A percentile compares a stretch with the other conserved stretches of the same genome.
Conservation (phyloP, 2,797 vertebrate genomes). For the Oreochromis mossambicus region DNA sequence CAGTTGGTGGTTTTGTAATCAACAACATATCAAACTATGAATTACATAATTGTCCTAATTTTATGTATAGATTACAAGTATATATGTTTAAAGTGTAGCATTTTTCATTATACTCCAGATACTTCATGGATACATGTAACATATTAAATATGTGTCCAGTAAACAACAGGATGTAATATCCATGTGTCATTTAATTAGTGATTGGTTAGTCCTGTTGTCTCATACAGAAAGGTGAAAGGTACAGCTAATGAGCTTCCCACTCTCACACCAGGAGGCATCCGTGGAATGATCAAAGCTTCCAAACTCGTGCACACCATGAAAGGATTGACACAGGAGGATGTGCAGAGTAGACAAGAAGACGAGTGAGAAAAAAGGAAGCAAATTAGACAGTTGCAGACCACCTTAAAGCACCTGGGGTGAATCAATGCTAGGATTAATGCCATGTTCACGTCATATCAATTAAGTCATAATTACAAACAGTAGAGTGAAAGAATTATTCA, state of each 20-base stretch:
- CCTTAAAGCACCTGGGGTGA: slow-evolving; percentile 27
- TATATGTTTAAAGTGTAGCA: background rate
- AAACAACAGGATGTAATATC: background rate
- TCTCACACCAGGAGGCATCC: slow-evolving; percentile 25
- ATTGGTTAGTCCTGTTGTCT: slow-evolving; percentile 28
- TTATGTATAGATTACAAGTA: background rate
- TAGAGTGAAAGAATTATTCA: background rate
- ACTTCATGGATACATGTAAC: background rate
- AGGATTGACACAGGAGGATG: slow-evolving; percentile 14
- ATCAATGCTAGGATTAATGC: slow-evolving; percentile 15
- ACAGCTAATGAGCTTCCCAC: slow-evolving; percentile 59
- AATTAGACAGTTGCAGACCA: slow-evolving; percentile 40
- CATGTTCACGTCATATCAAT: background rate
- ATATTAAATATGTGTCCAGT: background rate
- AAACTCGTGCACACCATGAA: background rate
- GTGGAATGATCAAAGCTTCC: slow-evolving; percentile 57
- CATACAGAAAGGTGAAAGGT: slow-evolving; percentile 36
- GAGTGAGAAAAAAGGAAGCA: slow-evolving; percentile 17
- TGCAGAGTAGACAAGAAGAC: slow-evolving; percentile 19
- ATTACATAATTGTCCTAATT: background rate
- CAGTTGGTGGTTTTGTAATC: background rate
- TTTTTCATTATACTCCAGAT: background rate
- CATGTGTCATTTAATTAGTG: slow-evolving; percentile 39
- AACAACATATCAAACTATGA: background rate
- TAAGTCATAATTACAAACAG: background rate